Base-by-base conservation (phyloP, 1,140 invertebrate genomes). In the Drosophila elegans region DNA sequence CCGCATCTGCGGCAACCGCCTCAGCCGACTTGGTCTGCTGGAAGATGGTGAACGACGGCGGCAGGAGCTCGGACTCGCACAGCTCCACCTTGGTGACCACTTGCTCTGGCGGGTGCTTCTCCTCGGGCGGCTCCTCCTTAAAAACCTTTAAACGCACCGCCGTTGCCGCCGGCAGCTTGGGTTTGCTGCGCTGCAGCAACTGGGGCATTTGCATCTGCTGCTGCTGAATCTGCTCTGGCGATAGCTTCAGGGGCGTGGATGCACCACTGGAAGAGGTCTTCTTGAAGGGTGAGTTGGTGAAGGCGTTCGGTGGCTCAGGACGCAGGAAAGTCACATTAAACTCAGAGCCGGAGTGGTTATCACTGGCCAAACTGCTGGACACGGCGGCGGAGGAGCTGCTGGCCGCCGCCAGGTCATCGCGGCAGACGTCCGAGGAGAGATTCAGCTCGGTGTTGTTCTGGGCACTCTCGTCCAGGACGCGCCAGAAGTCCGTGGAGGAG, bases 401-500 rank as follows among this genome's bases (percentile, higher is more conserved):
- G 54, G 71, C 60, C 3, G 62, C 48, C 21, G 52, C 10, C 54
- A 83, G 45, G 6, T 84, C 80, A 42, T 83, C 80, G 7, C 75
- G 74, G 10, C 66, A 62, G 4, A 86, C 67, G 27, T 86, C 83
- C 29, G 63, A 61, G 4, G 84, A 59, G 11, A 91, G 56, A 45
- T 89, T 84, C 4, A 91, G 51, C 42, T 92, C 83, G 2, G 90
- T 80, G 39, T 78, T 89, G 54, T 89, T 91, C 13, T 91, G 91
- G 0, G 91, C 91, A 44, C 85, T 92, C 45, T 92, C 91, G 42
- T 92, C 91, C 11, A 92, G 69, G 2, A 90, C 91, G 25, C 85
- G 78, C 91, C 91, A 92, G 73, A 92, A 92, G 56, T 92, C 91
- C 5, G 91, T 88, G 0, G 91, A 91, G 7, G 91, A 92, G 4